Evolutionary conservation across 2,888 invertebrate genomes (phyloP).

Genomic region (Latrodectus hesperus): DNA sequence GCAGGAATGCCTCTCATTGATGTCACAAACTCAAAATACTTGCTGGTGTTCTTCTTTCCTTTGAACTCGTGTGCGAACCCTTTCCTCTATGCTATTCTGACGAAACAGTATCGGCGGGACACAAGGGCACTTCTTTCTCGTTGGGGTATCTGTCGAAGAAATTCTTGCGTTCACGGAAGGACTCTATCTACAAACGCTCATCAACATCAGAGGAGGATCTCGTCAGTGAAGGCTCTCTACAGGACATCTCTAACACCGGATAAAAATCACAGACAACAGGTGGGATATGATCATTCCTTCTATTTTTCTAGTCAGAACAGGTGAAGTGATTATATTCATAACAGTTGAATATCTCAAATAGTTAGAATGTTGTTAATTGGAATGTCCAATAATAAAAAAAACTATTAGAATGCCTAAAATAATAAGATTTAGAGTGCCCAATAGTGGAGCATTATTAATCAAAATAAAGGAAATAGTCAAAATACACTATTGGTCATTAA

Average conservation of each 20-base stretch:
- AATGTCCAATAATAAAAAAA: too few relatives aligned
- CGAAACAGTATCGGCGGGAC: conserved; percentile 88
- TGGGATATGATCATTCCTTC: neutral
- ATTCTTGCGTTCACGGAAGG: conserved; percentile 60
- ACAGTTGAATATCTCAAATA: too few relatives aligned
- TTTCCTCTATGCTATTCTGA: conserved; percentile 91
- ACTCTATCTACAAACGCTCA: conserved; percentile 66
- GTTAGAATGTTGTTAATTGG: too few relatives aligned
- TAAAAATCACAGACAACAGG: conserved; percentile 23
- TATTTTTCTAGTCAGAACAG: too few relatives aligned
- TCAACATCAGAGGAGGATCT: conserved; percentile 40
- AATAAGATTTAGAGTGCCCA: too few relatives aligned
- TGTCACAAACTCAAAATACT: conserved; percentile 80
- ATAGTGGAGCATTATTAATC: too few relatives aligned
- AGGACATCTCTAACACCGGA: conserved; percentile 20
- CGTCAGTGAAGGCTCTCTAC: conserved; percentile 52
- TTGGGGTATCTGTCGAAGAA: conserved; percentile 74
- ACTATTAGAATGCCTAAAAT: too few relatives aligned
- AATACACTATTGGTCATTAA: too few relatives aligned
- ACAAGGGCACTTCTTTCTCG: conserved; percentile 81
- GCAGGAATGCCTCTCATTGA: conserved; percentile 89
- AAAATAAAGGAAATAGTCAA: too few relatives aligned
- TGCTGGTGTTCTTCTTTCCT: conserved; percentile 92
- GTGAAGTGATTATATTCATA: too few relatives aligned
- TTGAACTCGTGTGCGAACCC: conserved; percentile 94